phyloP scores from a whole-genome alignment of 2,797 vertebrate genomes.

The Erithacus rubecula region DNA sequence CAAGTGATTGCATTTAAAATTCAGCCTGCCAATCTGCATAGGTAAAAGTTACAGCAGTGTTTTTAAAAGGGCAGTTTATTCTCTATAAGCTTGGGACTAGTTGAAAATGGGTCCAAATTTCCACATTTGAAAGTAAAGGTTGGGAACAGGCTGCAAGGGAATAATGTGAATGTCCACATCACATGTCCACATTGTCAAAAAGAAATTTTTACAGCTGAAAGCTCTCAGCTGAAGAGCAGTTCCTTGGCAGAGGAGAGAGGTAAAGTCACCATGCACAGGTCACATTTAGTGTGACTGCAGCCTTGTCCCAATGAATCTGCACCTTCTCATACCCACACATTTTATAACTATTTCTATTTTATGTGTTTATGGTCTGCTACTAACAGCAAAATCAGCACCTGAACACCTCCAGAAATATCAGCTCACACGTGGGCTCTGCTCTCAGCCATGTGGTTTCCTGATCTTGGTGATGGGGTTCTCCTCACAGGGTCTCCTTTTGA shows the following conservation, averaged over 20 bases:
- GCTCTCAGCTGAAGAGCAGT: neutral
- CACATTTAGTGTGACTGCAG: neutral
- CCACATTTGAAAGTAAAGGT: neutral
- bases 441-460: neutral
- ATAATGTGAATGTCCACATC: neutral
- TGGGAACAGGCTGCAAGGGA: neutral
- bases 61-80: slow-evolving; percentile 32
- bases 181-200: neutral
- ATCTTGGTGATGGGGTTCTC: neutral
- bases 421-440: neutral
- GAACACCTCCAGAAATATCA: neutral
- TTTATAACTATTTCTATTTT: neutral
- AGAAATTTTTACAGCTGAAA: neutral
- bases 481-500: rapidly evolving
- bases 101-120: neutral
- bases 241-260: neutral
- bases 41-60: neutral
- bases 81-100: neutral
- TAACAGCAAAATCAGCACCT: neutral
- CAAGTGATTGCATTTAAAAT: slow-evolving; percentile 62
- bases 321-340: neutral
- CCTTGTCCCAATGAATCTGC: neutral
- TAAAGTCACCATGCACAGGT: neutral
- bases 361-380: neutral
- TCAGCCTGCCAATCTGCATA: slow-evolving; percentile 55